Conservation (phyloP, 2,888 invertebrate genomes). For the Stictocephala bisonia region DNA sequence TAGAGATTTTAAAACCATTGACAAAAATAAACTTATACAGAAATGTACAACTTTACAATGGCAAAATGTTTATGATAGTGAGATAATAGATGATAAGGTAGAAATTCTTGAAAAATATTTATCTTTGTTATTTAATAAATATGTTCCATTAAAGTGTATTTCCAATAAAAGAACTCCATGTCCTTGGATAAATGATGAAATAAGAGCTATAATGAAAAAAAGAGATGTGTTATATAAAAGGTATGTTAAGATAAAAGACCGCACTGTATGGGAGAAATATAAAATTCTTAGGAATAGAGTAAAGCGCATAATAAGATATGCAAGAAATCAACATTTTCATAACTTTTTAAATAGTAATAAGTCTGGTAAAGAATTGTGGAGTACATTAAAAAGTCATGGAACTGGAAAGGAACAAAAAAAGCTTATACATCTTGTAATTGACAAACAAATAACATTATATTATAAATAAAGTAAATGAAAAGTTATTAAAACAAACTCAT, state of each 20-base stretch:
- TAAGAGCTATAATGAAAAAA: not conserved
- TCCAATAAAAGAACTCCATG: not conserved
- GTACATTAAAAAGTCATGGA: not conserved
- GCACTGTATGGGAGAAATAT: not conserved
- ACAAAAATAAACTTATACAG: not conserved
- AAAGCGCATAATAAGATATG: not conserved
- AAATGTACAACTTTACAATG: not conserved
- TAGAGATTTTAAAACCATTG: slow-evolving; percentile 8
- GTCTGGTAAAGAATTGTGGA: not conserved
- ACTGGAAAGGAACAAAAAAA: not conserved
- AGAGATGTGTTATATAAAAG: slow-evolving; percentile 1
- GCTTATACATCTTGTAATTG: not conserved
- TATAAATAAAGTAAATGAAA: no score
- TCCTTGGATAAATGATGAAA: slow-evolving; percentile 3
- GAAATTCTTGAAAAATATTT: not conserved
- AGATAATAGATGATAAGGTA: not conserved
- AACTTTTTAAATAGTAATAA: not conserved
- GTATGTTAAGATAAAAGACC: not conserved
- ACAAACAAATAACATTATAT: no score
- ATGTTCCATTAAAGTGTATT: not conserved
- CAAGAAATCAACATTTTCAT: not conserved
- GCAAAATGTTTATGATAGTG: not conserved
- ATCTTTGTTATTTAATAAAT: not conserved
- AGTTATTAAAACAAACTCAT: no score
- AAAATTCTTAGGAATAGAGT: slow-evolving; percentile 3